Percentiles rank a stretch among this genome's conserved stretches.
Evolutionary conservation across 2,888 invertebrate genomes (phyloP).

Genomic region (Sturmia bella): DNA sequence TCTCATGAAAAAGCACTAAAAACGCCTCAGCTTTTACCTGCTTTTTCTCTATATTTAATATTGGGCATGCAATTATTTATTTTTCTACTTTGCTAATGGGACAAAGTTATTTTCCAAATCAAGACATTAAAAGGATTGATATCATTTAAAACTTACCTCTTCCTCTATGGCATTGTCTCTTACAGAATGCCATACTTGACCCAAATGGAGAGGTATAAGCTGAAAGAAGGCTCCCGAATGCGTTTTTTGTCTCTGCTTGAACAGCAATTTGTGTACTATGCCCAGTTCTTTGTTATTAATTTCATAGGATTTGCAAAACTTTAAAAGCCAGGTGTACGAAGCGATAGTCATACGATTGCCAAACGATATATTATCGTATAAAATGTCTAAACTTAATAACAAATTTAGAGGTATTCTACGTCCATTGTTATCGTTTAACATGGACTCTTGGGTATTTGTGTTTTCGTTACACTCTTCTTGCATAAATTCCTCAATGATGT

Average conservation of each 20-base stretch:
- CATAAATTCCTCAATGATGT: slow-evolving; percentile 77
- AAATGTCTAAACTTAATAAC: slow-evolving; percentile 78
- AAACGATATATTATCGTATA: slow-evolving; percentile 78
- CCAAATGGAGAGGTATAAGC: slow-evolving; percentile 77
- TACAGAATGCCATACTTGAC: slow-evolving; percentile 75
- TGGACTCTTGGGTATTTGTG: slow-evolving; percentile 43
- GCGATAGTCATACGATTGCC: slow-evolving; percentile 77
- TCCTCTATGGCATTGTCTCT: slow-evolving; percentile 72
- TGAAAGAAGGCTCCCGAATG: slow-evolving; percentile 80
- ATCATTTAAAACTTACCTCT: slow-evolving; percentile 55
- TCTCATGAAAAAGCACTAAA: too few relatives aligned
- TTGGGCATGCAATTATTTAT: too few relatives aligned
- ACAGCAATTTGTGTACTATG: slow-evolving; percentile 79
- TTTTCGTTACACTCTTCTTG: slow-evolving; percentile 67
- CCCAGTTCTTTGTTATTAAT: slow-evolving; percentile 75
- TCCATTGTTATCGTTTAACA: slow-evolving; percentile 55
- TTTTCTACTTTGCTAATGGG: too few relatives aligned
- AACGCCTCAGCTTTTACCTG: too few relatives aligned
- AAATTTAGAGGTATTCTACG: slow-evolving; percentile 75
- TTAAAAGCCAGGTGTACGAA: slow-evolving; percentile 79
- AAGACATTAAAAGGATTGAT: too few relatives aligned
- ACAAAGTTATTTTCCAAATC: too few relatives aligned
- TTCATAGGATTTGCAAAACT: slow-evolving; percentile 77
- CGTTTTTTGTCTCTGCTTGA: slow-evolving; percentile 79
- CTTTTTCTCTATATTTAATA: too few relatives aligned